phyloP scores from a whole-genome alignment of 2,888 invertebrate species.

The Rotaria socialis region DNA sequence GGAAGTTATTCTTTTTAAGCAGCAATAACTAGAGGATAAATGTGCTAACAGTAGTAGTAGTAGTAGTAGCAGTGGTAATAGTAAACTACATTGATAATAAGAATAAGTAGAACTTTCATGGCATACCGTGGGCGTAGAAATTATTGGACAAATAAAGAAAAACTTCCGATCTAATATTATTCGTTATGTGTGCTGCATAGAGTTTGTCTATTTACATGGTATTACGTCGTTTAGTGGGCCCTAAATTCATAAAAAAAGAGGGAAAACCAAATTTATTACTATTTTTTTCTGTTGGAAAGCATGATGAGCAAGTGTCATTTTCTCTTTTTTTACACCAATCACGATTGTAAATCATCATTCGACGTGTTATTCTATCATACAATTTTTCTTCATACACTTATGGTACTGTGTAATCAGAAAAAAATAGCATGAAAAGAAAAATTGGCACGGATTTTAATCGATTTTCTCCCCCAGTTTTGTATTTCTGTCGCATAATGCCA shows the following conservation, averaged over 20 bases:
- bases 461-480: neutral
- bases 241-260: conserved; percentile 11
- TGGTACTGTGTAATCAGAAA: neutral
- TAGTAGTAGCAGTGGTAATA: too few species aligned
- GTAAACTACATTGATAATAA: neutral
- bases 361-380: neutral
- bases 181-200: neutral
- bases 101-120: neutral
- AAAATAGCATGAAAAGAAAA: neutral
- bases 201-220: neutral
- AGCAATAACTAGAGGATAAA: neutral
- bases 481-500: neutral
- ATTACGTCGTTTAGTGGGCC: neutral
- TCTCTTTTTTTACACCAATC: neutral
- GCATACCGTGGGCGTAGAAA: neutral
- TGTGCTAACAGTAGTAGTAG: neutral
- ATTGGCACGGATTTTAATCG: neutral
- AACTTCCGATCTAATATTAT: neutral
- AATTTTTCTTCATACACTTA: neutral
- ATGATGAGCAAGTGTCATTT: neutral
- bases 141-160: neutral
- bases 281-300: neutral
- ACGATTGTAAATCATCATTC: conserved; percentile 18
- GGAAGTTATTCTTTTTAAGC: neutral
- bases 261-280: neutral